These are phyloP conservation scores for Notospermus geniculatus DNA, from an alignment of 1,140 invertebrate species.

Conservation along the genomic window DNA sequence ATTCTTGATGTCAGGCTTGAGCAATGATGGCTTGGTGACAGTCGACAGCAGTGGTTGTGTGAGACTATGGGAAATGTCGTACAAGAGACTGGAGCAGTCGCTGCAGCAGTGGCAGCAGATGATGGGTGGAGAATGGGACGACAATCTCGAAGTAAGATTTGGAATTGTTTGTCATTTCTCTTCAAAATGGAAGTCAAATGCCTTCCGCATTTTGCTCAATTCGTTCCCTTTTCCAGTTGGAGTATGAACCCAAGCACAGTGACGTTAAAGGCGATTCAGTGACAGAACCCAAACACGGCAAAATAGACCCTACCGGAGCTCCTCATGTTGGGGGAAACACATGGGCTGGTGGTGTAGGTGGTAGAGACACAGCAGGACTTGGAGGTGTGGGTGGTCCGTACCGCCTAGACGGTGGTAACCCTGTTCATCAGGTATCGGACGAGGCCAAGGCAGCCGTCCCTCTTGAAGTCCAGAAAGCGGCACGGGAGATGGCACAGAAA, in stretches of 20 bases:
- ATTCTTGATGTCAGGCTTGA: conserved; percentile 51
- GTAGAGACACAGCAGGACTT: conserved; percentile 82
- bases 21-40: conserved; percentile 61
- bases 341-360: conserved; percentile 87
- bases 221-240: neutral
- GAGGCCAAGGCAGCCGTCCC: conserved; percentile 88
- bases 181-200: too few relatives aligned
- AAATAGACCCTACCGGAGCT: conserved; percentile 78
- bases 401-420: conserved; percentile 83
- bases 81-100: conserved; percentile 57
- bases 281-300: conserved; percentile 85
- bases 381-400: conserved; percentile 56
- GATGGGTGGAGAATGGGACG: conserved; percentile 51
- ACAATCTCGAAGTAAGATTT: conserved; percentile 39
- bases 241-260: neutral
- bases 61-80: conserved; percentile 64
- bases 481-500: conserved; percentile 86
- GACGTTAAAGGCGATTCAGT: conserved; percentile 36
- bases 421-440: conserved; percentile 86
- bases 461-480: conserved; percentile 78
- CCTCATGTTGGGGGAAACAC: conserved; percentile 95
- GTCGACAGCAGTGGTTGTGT: conserved; percentile 64
- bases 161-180: neutral
- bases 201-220: neutral
- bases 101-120: conserved; percentile 58